Base-by-base conservation (phyloP, 2,797 vertebrate species). In the Anguilla pacifica region DNA sequence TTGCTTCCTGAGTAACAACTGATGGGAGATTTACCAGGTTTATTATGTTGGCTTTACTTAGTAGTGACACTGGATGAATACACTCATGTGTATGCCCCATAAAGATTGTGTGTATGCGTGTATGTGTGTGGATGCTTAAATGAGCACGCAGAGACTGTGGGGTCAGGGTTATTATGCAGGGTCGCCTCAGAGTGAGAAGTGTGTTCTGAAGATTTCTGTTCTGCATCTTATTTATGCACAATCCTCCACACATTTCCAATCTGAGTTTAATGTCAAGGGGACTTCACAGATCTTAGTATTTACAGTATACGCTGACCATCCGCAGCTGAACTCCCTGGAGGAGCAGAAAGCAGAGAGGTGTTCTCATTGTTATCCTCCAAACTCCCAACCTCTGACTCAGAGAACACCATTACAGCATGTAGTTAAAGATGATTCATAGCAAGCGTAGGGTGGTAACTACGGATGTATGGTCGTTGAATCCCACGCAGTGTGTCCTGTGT, bases 321-420 rank as follows among this genome's bases (percentile, higher is more conserved):
- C 43, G 49, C 46, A 82, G 39, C 13, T 79, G 74, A 17, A 43
- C 6, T 25, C 39, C 5, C 77, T 81, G 39, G 17, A 43, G 74
- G 31, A 79, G 35, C 77, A 46, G 39, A 39, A 81, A 81, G 46
- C 79, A n/a, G 19, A n/a, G 6, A 51, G 22, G 5, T 82, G n/a
- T 3, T 82, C 46, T 82, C 79, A 49, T 51, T 82, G 82, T 57
- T 84, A 84, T 31, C 82, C 51, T 53, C 17, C 51, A 11, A 51
- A 28, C n/a, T 84, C 51, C 46, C 25, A 55, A 25, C 82, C 51
- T 57, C 49, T 57, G 53, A 84, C 82, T 83, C 82, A 82, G 43
- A 84, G 82, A 84, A 84, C 57, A 84, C 51, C 25, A 82, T n/a
- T 49, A n/a, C 43, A 49, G 79, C 79, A 51, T 82, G 43, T 82